Percentiles rank a stretch among this genome's conserved stretches.
These are phyloP conservation scores for Drosophila sucinea DNA, from an alignment of 1,140 invertebrate species.

Conservation along the genomic window DNA sequence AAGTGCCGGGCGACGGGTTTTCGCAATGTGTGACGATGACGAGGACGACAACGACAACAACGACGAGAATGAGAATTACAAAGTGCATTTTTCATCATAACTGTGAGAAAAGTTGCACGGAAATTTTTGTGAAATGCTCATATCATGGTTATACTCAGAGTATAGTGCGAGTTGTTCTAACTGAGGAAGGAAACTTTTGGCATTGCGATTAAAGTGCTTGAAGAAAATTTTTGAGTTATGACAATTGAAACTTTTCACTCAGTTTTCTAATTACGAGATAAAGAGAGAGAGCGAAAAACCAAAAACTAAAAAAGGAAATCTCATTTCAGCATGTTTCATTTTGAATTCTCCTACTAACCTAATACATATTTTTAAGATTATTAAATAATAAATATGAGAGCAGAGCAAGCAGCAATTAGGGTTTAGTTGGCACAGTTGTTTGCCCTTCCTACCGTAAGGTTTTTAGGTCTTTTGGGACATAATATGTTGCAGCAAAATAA, in stretches of 20 bases:
- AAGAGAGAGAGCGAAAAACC: background rate
- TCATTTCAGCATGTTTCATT: background rate
- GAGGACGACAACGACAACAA: constrained; percentile 49
- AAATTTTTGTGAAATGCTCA: constrained; percentile 52
- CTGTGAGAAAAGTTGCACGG: constrained; percentile 48
- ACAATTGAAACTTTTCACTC: constrained; percentile 4
- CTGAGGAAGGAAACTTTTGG: constrained; percentile 14
- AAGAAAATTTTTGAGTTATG: constrained; percentile 8
- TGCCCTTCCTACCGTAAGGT: too few relatives aligned
- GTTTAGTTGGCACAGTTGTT: too few relatives aligned
- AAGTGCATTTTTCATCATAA: constrained; percentile 76
- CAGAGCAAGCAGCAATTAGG: too few relatives aligned
- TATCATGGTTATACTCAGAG: constrained; percentile 36
- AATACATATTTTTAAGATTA: too few relatives aligned
- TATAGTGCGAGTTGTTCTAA: background rate
- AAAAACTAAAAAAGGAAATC: background rate
- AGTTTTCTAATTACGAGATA: constrained; percentile 2
- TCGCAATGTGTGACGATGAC: constrained; percentile 63
- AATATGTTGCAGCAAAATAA: too few relatives aligned
- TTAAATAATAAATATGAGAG: too few relatives aligned
- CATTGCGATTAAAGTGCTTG: constrained; percentile 21
- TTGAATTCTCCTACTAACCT: too few relatives aligned
- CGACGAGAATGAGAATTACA: constrained; percentile 75
- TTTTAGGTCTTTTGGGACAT: too few relatives aligned
- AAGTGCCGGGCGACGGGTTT: constrained; percentile 65